These are phyloP conservation scores for Myathropa florea DNA, from an alignment of 2,888 invertebrate genomes.

Conservation along the genomic window DNA sequence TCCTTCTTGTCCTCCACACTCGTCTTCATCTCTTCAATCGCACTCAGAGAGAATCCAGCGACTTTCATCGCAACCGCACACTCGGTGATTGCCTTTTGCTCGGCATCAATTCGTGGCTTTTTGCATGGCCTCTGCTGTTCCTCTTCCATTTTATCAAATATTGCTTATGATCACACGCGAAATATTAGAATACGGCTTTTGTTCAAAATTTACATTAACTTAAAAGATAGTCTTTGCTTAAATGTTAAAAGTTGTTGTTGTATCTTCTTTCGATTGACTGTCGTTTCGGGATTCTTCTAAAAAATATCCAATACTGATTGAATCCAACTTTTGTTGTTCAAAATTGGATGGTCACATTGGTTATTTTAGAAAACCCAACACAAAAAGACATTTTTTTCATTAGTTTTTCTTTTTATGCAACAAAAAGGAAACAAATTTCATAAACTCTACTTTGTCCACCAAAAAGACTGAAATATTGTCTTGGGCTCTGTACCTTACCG, in stretches of 20 bases:
- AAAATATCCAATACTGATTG: slow-evolving; percentile 81
- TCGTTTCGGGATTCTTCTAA: slow-evolving; percentile 76
- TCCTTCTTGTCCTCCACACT: slow-evolving; percentile 75
- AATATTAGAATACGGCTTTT: neutral
- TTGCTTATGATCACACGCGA: slow-evolving; percentile 23
- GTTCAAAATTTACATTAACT: neutral
- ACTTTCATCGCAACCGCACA: slow-evolving; percentile 75
- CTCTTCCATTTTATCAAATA: slow-evolving; percentile 39
- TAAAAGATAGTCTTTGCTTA: slow-evolving; percentile 33
- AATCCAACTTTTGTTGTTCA: slow-evolving; percentile 80
- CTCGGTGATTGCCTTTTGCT: slow-evolving; percentile 62
- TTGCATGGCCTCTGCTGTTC: slow-evolving; percentile 44
- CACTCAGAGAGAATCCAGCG: slow-evolving; percentile 78
- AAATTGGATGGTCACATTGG: slow-evolving; percentile 81
- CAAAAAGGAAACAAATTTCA: neutral
- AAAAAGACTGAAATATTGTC: neutral
- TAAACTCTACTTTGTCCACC: neutral
- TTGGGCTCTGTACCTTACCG: neutral
- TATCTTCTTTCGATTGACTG: slow-evolving; percentile 43
- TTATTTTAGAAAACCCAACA: slow-evolving; percentile 78
- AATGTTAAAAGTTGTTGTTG: slow-evolving; percentile 33
- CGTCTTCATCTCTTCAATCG: slow-evolving; percentile 78
- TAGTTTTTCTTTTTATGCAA: neutral
- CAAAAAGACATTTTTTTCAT: slow-evolving; percentile 42
- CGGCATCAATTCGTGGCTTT: slow-evolving; percentile 70